These are phyloP conservation scores for Arctia plantaginis DNA, from an alignment of 2,888 invertebrate species.

Conservation along the genomic window DNA sequence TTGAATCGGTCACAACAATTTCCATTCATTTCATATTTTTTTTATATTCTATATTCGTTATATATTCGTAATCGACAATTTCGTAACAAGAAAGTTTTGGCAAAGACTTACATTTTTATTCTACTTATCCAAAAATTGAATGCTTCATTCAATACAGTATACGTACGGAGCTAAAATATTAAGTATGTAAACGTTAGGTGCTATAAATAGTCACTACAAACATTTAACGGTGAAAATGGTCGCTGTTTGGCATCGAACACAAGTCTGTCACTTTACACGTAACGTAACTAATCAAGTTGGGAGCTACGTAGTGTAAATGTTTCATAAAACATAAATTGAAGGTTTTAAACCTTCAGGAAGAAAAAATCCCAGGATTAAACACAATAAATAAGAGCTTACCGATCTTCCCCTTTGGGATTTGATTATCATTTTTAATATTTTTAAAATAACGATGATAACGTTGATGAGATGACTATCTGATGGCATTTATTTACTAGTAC, in stretches of 20 bases:
- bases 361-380: background rate
- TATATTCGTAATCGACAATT: too few species aligned
- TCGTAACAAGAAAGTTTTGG: too few species aligned
- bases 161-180: background rate
- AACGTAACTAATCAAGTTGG: background rate
- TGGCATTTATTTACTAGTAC: too few species aligned
- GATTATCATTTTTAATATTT: background rate
- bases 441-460: background rate
- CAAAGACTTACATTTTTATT: too few species aligned
- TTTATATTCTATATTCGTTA: too few species aligned
- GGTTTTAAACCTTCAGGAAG: background rate
- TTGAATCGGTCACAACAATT: background rate
- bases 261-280: background rate
- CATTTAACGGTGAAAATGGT: background rate
- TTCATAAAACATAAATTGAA: background rate
- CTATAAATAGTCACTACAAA: background rate
- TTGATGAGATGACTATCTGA: too few species aligned
- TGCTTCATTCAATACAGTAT: background rate
- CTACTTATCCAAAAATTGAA: too few species aligned
- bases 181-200: background rate
- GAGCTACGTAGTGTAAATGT: background rate
- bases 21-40: too few species aligned
- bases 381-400: background rate
- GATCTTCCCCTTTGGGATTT: background rate
- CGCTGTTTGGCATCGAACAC: background rate